Evolutionary conservation across 2,113 vertebrate genomes (phyloP).

Genomic region (Melanotaenia duboulayi): DNA sequence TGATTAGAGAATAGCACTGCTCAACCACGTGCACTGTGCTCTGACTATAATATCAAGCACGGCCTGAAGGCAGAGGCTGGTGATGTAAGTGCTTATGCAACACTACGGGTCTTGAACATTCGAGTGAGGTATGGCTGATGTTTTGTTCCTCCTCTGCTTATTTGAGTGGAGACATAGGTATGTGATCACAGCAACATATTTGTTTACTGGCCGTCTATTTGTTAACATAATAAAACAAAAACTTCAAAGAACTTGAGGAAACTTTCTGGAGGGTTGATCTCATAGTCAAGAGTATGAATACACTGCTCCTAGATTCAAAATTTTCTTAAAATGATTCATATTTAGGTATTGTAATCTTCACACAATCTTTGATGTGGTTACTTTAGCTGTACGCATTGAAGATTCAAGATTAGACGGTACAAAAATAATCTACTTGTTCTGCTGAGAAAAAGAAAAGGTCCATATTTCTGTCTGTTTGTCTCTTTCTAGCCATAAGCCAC

Average conservation of each 20-base stretch:
- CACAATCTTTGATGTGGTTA: too few relatives aligned
- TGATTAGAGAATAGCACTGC: constrained; percentile 28
- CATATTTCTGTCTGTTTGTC: too few relatives aligned
- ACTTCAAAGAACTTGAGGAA: not conserved
- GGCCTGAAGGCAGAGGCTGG: constrained; percentile 53
- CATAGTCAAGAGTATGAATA: not conserved
- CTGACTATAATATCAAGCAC: constrained; percentile 50
- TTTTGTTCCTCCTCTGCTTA: not conserved
- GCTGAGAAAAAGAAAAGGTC: too few relatives aligned
- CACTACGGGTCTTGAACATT: constrained; percentile 49
- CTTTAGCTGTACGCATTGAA: too few relatives aligned
- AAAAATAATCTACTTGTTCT: too few relatives aligned
- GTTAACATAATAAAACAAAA: not conserved
- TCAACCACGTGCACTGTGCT: constrained; percentile 31
- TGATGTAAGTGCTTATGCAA: constrained; percentile 81
- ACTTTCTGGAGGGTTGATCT: not conserved
- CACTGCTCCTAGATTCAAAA: too few relatives aligned
- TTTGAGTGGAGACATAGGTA: not conserved
- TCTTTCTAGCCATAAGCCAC: too few relatives aligned
- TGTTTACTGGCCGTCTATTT: not conserved
- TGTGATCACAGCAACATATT: not conserved
- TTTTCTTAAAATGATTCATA: too few relatives aligned
- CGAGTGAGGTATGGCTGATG: constrained; percentile 17
- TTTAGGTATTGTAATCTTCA: too few relatives aligned
- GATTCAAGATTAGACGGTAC: too few relatives aligned